Percentiles rank a stretch among this genome's conserved stretches.
phyloP scores from a whole-genome alignment of 2,888 invertebrate species.

The Cheilosia vernalis region DNA sequence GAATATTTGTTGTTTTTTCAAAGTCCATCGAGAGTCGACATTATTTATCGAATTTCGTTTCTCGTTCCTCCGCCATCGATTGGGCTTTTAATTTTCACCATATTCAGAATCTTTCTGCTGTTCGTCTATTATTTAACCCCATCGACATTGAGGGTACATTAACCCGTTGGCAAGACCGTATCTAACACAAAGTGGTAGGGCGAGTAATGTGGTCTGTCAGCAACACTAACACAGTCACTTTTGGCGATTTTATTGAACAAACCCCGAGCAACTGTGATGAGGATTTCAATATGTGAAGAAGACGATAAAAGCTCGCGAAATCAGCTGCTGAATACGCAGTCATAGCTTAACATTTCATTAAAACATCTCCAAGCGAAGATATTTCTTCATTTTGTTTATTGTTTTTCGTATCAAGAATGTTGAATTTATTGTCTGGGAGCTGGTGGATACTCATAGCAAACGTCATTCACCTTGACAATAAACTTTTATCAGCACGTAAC shows the following conservation, averaged over 20 bases:
- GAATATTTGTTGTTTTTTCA: neutral
- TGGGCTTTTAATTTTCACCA: constrained; percentile 20
- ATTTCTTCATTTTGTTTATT: neutral
- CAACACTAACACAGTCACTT: constrained; percentile 32
- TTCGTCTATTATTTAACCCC: constrained; percentile 61
- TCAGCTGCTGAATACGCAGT: constrained; percentile 30
- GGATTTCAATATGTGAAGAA: neutral
- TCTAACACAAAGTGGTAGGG: constrained; percentile 22
- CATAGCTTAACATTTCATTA: neutral
- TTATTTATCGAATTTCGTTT: constrained; percentile 38
- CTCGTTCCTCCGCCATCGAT: constrained; percentile 25
- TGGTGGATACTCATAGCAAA: constrained; percentile 19
- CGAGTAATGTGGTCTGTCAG: neutral
- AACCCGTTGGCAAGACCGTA: constrained; percentile 38
- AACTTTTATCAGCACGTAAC: constrained; percentile 62
- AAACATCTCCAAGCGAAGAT: neutral
- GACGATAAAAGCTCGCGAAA: constrained; percentile 28
- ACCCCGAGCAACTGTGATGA: neutral
- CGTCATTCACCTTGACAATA: constrained; percentile 69
- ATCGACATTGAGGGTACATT: constrained; percentile 69
- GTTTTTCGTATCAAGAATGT: neutral
- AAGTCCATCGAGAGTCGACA: neutral
- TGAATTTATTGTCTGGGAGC: constrained; percentile 10
- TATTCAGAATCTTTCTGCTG: constrained; percentile 33
- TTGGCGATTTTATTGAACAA: neutral